Evolutionary conservation across 2,888 invertebrate species (phyloP).

Genomic region (Sussaba pulchella): DNA sequence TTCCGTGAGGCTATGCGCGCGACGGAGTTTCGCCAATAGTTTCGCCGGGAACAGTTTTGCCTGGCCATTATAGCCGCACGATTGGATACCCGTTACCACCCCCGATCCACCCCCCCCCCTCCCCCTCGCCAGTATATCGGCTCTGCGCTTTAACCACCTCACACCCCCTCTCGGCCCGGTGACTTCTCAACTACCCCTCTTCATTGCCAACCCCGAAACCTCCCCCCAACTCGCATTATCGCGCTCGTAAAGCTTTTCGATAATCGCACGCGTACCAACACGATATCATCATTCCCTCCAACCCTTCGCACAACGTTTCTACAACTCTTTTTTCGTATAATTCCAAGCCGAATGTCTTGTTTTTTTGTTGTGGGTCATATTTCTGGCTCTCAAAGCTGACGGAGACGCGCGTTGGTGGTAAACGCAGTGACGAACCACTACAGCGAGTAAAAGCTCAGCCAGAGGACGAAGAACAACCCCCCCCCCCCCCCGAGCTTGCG

Average conservation of each 20-base stretch:
- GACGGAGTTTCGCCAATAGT: slow-evolving; percentile 71
- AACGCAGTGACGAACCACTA: no score
- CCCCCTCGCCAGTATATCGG: slow-evolving; percentile 60
- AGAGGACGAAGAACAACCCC: slow-evolving; percentile 21
- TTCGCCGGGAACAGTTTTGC: slow-evolving; percentile 72
- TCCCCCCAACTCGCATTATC: slow-evolving; percentile 39
- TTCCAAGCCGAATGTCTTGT: no score
- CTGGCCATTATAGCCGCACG: slow-evolving; percentile 75
- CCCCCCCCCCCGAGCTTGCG: not conserved
- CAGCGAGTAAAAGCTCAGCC: slow-evolving; percentile 34
- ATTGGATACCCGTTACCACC: slow-evolving; percentile 74
- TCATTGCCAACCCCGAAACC: slow-evolving; percentile 31
- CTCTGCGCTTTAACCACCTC: slow-evolving; percentile 20
- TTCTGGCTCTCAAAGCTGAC: no score
- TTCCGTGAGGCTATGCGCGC: slow-evolving; percentile 47
- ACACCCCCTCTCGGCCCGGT: not conserved
- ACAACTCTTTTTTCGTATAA: no score
- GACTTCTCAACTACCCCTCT: not conserved
- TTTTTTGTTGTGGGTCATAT: no score
- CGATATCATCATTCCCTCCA: slow-evolving; percentile 38
- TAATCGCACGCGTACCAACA: slow-evolving; percentile 49
- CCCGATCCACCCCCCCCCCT: slow-evolving; percentile 62
- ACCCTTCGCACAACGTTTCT: not conserved
- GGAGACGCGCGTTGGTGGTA: no score
- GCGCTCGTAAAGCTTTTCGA: slow-evolving; percentile 55